A percentile compares a stretch with the other conserved stretches of the same genome.
These are phyloP conservation scores for Caenorhabditis sp. DNA, from an alignment of 2,888 invertebrate species.

Conservation along the genomic window DNA sequence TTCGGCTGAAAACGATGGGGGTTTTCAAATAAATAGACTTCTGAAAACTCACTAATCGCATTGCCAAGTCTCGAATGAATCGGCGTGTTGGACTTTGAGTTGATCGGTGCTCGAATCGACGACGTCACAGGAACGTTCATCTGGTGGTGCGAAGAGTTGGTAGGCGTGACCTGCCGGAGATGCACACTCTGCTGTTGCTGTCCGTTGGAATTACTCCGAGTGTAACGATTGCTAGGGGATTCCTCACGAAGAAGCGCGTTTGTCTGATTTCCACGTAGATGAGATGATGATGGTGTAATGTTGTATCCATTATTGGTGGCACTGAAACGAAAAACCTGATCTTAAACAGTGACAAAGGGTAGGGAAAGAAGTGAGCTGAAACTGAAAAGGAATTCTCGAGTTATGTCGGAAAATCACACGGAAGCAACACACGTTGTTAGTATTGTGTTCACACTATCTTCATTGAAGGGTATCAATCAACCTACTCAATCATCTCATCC, in stretches of 20 bases:
- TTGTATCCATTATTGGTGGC: slow-evolving; percentile 8
- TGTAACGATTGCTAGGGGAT: neutral
- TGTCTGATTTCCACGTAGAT: neutral
- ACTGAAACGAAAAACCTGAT: slow-evolving; percentile 26
- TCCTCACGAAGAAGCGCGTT: slow-evolving; percentile 3
- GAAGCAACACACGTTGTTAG: neutral
- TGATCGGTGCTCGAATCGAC: slow-evolving; percentile 1
- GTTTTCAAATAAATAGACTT: neutral
- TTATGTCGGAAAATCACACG: too few relatives aligned
- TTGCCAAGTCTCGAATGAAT: slow-evolving; percentile 53
- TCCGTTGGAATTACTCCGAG: neutral
- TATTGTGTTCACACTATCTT: neutral
- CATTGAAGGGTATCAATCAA: too few relatives aligned
- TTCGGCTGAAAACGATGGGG: slow-evolving; percentile 58
- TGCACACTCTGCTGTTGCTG: neutral
- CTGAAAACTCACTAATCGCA: slow-evolving; percentile 45
- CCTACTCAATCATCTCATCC: slow-evolving; percentile 9
- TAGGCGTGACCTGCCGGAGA: slow-evolving; percentile 9
- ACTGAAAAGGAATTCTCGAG: too few relatives aligned
- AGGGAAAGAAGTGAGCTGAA: too few relatives aligned
- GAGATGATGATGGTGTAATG: neutral
- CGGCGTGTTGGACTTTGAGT: slow-evolving; percentile 37
- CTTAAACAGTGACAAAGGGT: too few relatives aligned
- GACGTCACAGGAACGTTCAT: neutral
- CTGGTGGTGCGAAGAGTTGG: neutral